These are phyloP conservation scores for Cosmia trapezina DNA, from an alignment of 2,888 invertebrate genomes.

Conservation along the genomic window DNA sequence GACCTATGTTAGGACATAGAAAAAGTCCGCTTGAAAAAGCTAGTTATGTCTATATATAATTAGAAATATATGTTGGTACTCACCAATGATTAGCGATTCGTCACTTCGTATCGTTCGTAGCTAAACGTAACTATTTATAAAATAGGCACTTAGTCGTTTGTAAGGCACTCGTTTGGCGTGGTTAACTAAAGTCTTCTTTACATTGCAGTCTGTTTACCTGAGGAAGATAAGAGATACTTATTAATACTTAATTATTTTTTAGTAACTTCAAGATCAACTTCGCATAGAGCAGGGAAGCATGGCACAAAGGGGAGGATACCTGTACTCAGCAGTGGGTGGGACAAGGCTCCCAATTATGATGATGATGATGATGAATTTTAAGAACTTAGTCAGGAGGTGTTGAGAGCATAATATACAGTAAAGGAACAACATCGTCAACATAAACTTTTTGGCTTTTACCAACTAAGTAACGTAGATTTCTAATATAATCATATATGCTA, in stretches of 20 bases:
- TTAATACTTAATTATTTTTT: not conserved
- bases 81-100: conserved; percentile 71
- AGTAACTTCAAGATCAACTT: not conserved
- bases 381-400: too few relatives aligned
- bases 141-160: conserved; percentile 76
- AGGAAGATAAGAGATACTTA: conserved; percentile 51
- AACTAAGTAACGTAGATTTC: not conserved
- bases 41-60: not conserved
- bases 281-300: not conserved
- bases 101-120: conserved; percentile 73
- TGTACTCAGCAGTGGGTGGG: not conserved
- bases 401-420: too few relatives aligned
- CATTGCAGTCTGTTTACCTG: conserved; percentile 84
- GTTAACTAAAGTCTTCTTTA: conserved; percentile 73
- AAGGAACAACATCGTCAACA: not conserved
- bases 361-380: not conserved
- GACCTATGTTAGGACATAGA: not conserved
- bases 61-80: conserved; percentile 49
- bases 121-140: conserved; percentile 66
- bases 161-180: conserved; percentile 82
- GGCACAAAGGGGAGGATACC: not conserved
- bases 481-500: not conserved
- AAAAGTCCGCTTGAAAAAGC: not conserved
- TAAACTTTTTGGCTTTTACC: not conserved
- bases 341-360: not conserved